Evolutionary conservation across 2,113 vertebrate genomes (phyloP).

Genomic region (Pelecanus crispus): DNA sequence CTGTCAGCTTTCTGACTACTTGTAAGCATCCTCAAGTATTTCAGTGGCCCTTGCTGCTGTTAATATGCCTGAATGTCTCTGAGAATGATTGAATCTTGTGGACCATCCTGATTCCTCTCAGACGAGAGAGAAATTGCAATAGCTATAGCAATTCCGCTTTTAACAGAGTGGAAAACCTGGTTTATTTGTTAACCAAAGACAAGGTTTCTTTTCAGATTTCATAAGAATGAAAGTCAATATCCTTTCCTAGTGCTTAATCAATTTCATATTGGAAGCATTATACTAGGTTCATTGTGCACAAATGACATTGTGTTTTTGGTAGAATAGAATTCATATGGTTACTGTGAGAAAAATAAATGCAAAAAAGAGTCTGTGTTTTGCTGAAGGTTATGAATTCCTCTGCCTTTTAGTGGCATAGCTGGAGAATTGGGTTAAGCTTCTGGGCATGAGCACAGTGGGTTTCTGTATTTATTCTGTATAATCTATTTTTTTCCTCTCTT

Average conservation of each 20-base stretch:
- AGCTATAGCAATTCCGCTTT: not conserved
- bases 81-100: not conserved
- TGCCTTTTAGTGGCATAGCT: not conserved
- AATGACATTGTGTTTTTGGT: not conserved
- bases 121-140: not conserved
- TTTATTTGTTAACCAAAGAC: not conserved
- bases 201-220: not conserved
- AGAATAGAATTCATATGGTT: not conserved
- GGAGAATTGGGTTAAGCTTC: constrained; percentile 36
- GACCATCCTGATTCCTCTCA: not conserved
- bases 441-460: not conserved
- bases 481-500: constrained; percentile 2
- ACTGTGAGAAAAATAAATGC: not conserved
- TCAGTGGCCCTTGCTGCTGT: not conserved
- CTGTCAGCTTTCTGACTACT: not conserved
- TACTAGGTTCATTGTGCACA: not conserved
- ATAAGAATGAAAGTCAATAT: not conserved
- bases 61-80: not conserved
- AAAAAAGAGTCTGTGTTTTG: not conserved
- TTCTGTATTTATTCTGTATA: constrained; percentile 26
- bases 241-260: not conserved
- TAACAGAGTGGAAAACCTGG: not conserved
- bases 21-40: not conserved
- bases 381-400: not conserved
- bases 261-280: not conserved